Conservation (phyloP, 2,113 vertebrate genomes). For the Laticauda laticaudata region DNA sequence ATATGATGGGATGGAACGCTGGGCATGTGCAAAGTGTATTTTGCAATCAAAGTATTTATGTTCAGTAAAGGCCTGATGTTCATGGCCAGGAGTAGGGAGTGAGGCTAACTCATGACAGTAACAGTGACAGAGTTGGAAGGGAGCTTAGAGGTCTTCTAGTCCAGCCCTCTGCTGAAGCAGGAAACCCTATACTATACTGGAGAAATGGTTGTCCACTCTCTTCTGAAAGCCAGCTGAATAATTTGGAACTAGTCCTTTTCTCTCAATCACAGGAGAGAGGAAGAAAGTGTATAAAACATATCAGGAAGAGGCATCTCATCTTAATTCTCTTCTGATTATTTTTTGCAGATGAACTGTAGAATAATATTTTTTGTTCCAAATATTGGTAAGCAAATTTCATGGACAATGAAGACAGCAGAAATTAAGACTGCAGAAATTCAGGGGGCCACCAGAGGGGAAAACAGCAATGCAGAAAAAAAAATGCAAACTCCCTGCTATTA, state of each 20-base stretch:
- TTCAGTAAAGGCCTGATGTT: not conserved
- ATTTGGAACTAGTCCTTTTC: not conserved
- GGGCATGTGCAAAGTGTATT: not conserved
- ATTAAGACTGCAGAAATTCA: not conserved
- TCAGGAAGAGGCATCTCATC: not conserved
- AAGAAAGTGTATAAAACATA: not conserved
- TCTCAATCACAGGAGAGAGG: not conserved
- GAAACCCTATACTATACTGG: too few relatives aligned
- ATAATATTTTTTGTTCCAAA: not conserved
- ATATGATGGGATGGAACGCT: not conserved
- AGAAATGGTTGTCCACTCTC: too few relatives aligned
- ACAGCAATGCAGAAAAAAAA: not conserved
- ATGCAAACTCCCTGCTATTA: not conserved
- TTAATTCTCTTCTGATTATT: not conserved
- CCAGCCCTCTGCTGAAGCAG: too few relatives aligned
- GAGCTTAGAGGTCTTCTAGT: too few relatives aligned
- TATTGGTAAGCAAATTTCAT: not conserved
- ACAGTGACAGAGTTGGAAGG: too few relatives aligned
- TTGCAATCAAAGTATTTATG: not conserved
- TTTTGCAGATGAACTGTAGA: not conserved
- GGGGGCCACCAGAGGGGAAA: not conserved
- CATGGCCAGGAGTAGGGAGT: not conserved
- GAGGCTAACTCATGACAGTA: too few relatives aligned
- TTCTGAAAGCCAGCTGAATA: not conserved
- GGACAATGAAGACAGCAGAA: not conserved